Percentiles rank a stretch among this genome's conserved stretches.
phyloP scores from a whole-genome alignment of 35 echinoderm and acorn worm genomes.

The Patiria miniata region DNA sequence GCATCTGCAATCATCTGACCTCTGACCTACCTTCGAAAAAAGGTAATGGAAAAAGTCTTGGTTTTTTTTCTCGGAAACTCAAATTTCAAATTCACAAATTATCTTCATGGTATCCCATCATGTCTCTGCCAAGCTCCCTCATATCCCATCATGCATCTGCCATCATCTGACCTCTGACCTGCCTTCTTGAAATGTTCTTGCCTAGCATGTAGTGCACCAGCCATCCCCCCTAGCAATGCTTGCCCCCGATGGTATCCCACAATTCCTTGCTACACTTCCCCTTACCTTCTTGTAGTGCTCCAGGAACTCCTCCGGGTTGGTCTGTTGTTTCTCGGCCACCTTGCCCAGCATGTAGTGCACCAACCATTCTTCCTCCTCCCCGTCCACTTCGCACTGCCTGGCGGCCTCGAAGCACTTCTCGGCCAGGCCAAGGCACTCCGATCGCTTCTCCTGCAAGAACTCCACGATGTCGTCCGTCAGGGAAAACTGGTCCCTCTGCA shows the following conservation, averaged over 20 bases:
- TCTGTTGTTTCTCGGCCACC: conserved; percentile 79
- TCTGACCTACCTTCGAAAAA: too few relatives aligned
- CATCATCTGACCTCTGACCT: too few relatives aligned
- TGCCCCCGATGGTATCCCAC: not conserved
- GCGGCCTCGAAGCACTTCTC: conserved; percentile 82
- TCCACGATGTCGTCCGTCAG: conserved; percentile 55
- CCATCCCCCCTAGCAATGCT: not conserved
- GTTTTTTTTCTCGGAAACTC: too few relatives aligned
- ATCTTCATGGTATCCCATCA: too few relatives aligned
- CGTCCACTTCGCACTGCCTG: conserved; percentile 80
- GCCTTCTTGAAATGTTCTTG: conserved; percentile 76
- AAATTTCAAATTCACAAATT: too few relatives aligned
- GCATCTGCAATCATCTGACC: too few relatives aligned
- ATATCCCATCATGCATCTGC: too few relatives aligned
- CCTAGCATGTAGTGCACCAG: conserved; percentile 96
- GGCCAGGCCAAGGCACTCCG: conserved; percentile 68
- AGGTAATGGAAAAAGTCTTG: too few relatives aligned
- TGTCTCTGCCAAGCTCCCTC: too few relatives aligned
- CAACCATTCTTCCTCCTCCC: conserved; percentile 95
- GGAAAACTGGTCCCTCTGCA: conserved; percentile 67
- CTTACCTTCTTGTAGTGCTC: conserved; percentile 81
- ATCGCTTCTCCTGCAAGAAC: conserved; percentile 62
- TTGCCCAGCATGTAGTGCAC: conserved; percentile 99
- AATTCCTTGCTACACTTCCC: not conserved
- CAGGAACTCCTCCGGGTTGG: conserved; percentile 45